Conservation (phyloP, 2,888 invertebrate genomes). For the Dione juno region DNA sequence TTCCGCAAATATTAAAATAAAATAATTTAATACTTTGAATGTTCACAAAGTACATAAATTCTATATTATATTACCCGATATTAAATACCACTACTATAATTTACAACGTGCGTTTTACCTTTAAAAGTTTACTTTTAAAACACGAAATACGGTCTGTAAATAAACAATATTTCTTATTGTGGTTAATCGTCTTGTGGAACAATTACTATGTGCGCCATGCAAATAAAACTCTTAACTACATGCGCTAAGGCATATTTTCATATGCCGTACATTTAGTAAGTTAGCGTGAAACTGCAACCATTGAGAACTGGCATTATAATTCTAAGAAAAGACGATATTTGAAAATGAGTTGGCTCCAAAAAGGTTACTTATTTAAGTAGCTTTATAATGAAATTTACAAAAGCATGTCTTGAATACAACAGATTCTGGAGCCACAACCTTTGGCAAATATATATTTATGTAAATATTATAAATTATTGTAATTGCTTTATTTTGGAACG, state of each 20-base stretch:
- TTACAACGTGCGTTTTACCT: not conserved
- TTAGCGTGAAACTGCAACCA: constrained; percentile 29
- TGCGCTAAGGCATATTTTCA: not conserved
- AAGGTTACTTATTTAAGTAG: not conserved
- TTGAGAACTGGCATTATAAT: constrained; percentile 23
- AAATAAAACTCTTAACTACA: not conserved
- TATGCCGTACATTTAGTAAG: not conserved
- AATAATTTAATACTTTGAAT: no score
- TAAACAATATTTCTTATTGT: constrained; percentile 9
- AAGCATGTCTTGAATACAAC: not conserved
- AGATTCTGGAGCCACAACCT: not conserved
- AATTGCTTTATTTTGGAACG: no score
- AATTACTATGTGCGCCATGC: not conserved
- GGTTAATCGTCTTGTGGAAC: constrained; percentile 9
- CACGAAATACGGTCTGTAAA: constrained; percentile 9
- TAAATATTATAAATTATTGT: no score
- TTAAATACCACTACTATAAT: constrained; percentile 3
- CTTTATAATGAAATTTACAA: not conserved
- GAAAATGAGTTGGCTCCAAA: not conserved
- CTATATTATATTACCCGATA: not conserved
- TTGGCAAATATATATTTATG: no score
- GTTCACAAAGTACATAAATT: no score
- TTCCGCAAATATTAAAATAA: no score
- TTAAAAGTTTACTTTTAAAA: constrained; percentile 3
- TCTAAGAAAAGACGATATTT: constrained; percentile 17